Conservation (phyloP, 2,113 vertebrate species). For the Spermophilus dauricus region DNA sequence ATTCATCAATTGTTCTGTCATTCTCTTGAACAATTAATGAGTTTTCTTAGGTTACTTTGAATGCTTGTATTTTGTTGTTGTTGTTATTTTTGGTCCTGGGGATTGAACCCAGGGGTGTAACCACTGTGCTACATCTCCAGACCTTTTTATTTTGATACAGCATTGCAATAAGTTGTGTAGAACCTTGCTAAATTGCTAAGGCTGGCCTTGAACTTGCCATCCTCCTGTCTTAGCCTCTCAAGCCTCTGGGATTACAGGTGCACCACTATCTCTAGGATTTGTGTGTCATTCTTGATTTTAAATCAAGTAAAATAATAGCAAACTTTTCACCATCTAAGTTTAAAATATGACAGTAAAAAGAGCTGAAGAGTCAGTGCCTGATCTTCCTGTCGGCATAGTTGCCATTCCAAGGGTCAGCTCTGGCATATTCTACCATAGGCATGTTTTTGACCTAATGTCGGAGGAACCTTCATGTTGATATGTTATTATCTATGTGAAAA, state of each 20-base stretch:
- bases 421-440: background rate
- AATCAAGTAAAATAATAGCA: background rate
- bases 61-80: background rate
- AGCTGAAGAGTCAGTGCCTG: background rate
- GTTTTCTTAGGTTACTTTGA: background rate
- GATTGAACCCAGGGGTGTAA: no score
- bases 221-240: no score
- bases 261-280: no score
- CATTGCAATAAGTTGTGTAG: no score
- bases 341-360: background rate
- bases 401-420: background rate
- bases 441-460: background rate
- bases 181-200: no score
- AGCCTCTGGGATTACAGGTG: no score
- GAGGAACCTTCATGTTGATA: background rate
- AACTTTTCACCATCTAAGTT: background rate
- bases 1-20: background rate
- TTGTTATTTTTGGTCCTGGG: no score
- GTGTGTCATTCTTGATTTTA: background rate
- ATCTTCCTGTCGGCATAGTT: background rate
- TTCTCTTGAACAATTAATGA: background rate
- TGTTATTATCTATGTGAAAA: conserved; percentile 33
- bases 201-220: no score
- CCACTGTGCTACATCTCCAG: no score
- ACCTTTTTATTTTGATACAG: no score